Base-by-base conservation (phyloP, 2,888 invertebrate genomes). In the Eilema sororculum region DNA sequence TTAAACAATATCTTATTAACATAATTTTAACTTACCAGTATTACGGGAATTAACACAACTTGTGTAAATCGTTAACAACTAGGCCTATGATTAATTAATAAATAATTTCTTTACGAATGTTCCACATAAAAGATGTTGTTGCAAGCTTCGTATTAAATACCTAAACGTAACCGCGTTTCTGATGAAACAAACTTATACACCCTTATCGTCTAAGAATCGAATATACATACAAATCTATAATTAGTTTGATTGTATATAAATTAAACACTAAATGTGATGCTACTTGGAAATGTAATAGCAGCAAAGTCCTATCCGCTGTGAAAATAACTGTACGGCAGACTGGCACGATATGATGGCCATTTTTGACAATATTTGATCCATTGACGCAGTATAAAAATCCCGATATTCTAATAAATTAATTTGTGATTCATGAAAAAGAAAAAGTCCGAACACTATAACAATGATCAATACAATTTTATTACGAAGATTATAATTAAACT, bases 1-100 rank as follows among this genome's bases (percentile, higher is more conserved):
- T 92, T 92, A 93, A 95, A 94, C 92, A 93, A 93, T 91, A 91
- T 90, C 91, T 90, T 92, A 81, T 71, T 65, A 93, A 92, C 85
- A 89, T 90, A 90, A 52, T 80, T 89, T 90, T 90, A 84, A 87
- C 92, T 91, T 93, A 93, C 86, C 88, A 86, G 86, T 91, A 91
- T 86, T 91, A 90, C 87, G 87, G 89, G 85, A 91, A 91, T 90
- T 90, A 93, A 93, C 92, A 91, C 89, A 90, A 91, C 84, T 86
- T 84, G 87, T 84, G 84, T 85, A 86, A 85, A 84, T 83, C 84
- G 86, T 90, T 89, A 90, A 91, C 88, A 87, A 88, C 90, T 91
- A 91, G 90, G 90, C 92, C 91, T 88, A 87, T 74, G 78, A 85
- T 87, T 86, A 78, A 78, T 78, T 82, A 87, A 88, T 89, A 90